phyloP scores from a whole-genome alignment of 1,140 invertebrate genomes.

The Episyrphus balteatus region DNA sequence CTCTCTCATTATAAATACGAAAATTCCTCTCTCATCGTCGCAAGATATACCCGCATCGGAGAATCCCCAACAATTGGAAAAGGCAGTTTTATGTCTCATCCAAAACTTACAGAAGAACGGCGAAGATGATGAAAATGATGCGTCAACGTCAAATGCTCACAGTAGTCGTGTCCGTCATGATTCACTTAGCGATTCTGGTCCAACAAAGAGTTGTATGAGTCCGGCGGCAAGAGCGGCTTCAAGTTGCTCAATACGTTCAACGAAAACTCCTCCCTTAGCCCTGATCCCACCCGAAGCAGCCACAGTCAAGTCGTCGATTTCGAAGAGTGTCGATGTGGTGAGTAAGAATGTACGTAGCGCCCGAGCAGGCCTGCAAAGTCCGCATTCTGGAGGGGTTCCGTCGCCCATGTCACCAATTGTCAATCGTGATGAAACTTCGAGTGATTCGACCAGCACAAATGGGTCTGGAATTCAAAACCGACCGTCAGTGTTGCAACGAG shows the following conservation, averaged over 20 bases:
- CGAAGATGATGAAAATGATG: constrained; percentile 10
- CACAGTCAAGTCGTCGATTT: constrained; percentile 40
- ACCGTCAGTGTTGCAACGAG: not conserved
- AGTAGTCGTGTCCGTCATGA: too few species aligned
- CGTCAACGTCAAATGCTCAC: not conserved
- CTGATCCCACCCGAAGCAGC: constrained; percentile 41
- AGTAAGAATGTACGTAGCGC: constrained; percentile 23
- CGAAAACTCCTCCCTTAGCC: constrained; percentile 32
- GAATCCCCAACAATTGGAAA: constrained; percentile 52
- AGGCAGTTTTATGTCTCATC: constrained; percentile 55
- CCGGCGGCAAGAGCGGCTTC: not conserved
- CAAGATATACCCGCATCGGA: constrained; percentile 45
- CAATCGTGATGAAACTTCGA: constrained; percentile 14
- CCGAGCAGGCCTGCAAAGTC: constrained; percentile 11
- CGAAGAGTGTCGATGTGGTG: constrained; percentile 37
- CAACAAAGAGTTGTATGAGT: too few species aligned
- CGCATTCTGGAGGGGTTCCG: constrained; percentile 14
- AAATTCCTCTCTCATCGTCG: constrained; percentile 31
- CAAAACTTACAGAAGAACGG: constrained; percentile 42
- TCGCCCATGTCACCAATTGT: constrained; percentile 11
- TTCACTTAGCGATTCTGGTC: too few species aligned
- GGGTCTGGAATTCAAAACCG: not conserved
- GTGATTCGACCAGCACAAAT: constrained; percentile 7
- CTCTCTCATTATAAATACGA: constrained; percentile 45
- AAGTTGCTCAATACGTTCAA: constrained; percentile 10